phyloP scores from a whole-genome alignment of 2,888 invertebrate genomes.

The Thalpophila matura region DNA sequence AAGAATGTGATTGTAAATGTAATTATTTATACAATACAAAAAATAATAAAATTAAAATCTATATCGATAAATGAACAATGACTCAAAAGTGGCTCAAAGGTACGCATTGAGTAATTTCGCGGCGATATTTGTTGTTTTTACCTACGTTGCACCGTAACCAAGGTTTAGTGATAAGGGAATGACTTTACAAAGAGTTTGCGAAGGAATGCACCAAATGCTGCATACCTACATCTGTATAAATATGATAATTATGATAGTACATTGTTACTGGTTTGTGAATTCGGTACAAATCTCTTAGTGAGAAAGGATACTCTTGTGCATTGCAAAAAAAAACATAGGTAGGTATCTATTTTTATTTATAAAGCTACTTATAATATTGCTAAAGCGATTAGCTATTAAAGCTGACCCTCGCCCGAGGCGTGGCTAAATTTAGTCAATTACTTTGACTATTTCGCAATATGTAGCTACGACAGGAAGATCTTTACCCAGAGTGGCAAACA shows the following conservation, averaged over 20 bases:
- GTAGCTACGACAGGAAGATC: constrained; percentile 2
- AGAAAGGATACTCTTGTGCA: background rate
- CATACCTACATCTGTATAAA: constrained; percentile 2
- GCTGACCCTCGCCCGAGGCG: constrained; percentile 42
- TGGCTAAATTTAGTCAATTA: constrained; percentile 36
- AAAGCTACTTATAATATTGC: no score
- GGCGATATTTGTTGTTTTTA: constrained; percentile 20
- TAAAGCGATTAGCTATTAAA: constrained; percentile 34
- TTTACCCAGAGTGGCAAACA: constrained; percentile 1
- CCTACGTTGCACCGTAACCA: constrained; percentile 13
- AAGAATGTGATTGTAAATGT: background rate
- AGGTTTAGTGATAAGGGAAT: constrained; percentile 34
- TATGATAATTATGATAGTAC: background rate
- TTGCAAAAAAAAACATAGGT: constrained; percentile 32
- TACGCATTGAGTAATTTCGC: constrained; percentile 1
- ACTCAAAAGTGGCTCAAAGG: constrained; percentile 10
- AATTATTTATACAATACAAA: background rate
- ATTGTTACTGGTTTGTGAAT: constrained; percentile 14
- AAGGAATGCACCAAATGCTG: constrained; percentile 13
- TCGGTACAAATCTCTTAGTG: constrained; percentile 6
- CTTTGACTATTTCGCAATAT: constrained; percentile 34
- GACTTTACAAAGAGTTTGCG: constrained; percentile 9
- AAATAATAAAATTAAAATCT: background rate
- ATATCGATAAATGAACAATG: background rate
- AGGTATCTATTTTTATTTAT: no score